phyloP scores from a whole-genome alignment of 2,113 vertebrate genomes.

The Archocentrus centrarchus region DNA sequence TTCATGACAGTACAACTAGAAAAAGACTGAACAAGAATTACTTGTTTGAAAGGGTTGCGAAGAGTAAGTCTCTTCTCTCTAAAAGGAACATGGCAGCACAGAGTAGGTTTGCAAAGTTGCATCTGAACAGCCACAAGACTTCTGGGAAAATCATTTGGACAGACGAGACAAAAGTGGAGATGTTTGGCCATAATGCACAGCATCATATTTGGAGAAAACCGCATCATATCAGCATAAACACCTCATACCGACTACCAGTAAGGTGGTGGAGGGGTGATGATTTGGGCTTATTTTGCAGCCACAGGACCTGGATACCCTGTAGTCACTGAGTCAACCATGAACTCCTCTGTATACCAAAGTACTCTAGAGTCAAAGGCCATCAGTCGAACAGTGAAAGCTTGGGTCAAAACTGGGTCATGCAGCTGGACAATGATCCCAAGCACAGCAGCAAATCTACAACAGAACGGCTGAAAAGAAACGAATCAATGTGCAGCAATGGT shows the following conservation, averaged over 20 bases:
- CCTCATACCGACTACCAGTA: background rate
- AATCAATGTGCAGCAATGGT: background rate
- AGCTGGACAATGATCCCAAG: background rate
- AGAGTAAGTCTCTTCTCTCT: background rate
- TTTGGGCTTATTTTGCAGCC: background rate
- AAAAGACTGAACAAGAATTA: background rate
- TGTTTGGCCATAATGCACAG: background rate
- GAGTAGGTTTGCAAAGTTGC: background rate
- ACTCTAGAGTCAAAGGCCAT: background rate
- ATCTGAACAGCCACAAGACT: background rate
- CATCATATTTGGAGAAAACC: background rate
- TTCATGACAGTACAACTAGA: background rate
- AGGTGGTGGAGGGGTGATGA: background rate
- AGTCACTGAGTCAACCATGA: background rate
- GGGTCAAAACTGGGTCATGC: background rate
- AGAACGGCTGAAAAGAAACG: background rate
- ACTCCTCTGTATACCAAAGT: too few relatives aligned
- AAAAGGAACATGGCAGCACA: background rate
- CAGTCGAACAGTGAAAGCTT: background rate
- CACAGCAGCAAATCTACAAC: slow-evolving; percentile 5
- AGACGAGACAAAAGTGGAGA: background rate
- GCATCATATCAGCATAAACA: background rate
- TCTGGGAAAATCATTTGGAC: too few relatives aligned
- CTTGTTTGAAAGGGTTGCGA: background rate
- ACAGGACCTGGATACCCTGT: background rate